Evolutionary conservation across 2,888 invertebrate genomes (phyloP).

Genomic region (Zonitis immaculata): DNA sequence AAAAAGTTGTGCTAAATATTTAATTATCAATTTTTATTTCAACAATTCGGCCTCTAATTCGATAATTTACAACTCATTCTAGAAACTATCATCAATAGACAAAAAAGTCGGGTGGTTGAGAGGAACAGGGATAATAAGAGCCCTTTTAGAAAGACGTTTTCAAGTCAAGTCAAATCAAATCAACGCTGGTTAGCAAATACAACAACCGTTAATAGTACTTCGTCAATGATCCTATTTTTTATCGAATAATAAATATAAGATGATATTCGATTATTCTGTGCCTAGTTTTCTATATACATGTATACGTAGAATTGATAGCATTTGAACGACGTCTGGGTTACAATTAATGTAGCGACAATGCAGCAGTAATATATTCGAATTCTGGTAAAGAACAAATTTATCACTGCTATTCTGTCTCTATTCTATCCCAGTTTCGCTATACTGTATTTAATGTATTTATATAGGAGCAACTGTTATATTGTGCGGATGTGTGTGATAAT

Average conservation of each 20-base stretch:
- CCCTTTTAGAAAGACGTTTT: no score
- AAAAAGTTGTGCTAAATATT: no score
- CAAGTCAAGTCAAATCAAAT: no score
- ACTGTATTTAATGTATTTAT: background rate
- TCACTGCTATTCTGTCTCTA: constrained; percentile 23
- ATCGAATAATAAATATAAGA: background rate
- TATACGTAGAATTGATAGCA: constrained; percentile 28
- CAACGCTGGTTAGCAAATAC: no score
- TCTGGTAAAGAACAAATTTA: constrained; percentile 35
- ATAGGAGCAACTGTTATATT: constrained; percentile 14
- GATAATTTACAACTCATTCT: no score
- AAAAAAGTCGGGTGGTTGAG: no score
- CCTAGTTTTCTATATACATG: background rate
- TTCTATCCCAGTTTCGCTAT: constrained; percentile 6
- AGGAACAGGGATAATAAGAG: no score
- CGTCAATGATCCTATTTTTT: no score
- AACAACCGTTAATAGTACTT: no score
- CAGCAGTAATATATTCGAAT: constrained; percentile 39
- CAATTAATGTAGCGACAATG: constrained; percentile 41
- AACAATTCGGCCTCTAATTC: no score
- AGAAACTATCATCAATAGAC: no score
- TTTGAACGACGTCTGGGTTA: constrained; percentile 29
- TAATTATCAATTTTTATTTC: no score
- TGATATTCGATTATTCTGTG: constrained; percentile 6
- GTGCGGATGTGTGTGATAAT: constrained; percentile 24